Base-by-base conservation (phyloP, 2,797 vertebrate species). In the Ciconia nigra region DNA sequence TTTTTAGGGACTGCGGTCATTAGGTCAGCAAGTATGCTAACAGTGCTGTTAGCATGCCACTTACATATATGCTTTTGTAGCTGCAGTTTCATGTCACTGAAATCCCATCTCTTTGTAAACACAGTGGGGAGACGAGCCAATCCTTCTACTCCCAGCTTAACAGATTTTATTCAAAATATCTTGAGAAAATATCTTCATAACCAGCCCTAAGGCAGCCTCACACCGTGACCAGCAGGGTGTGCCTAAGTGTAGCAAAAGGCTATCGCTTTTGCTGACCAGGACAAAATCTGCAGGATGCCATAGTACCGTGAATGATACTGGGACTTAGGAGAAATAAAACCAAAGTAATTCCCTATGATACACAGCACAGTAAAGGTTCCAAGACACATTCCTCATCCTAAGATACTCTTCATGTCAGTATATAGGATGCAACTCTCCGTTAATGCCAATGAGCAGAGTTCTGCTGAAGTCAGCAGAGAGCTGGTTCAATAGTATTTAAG, bases 241-340 rank as follows among this genome's bases (percentile, higher is more conserved):
- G 87, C 89, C 76, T 94, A 49, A 61, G 57, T 10, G 29, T 71
- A 91, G 82, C 52, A 72, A 67, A 87, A 80, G 47, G 44, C 74
- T 33, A 15, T 7, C 3, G 0, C 46, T 62, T 55, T 37, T 7
- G 15, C 0, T 39, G 29, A 74, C 8, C 37, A 54, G 11, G 65
- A 83, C 39, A 77, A 63, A 63, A 72, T 6, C 76, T 62, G 49
- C 35, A 47, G 37, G 61, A 77, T 74, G 24, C 42, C 84, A 82
- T 42, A 25, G 62, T 10, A 69, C 31, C 2, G 1, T 22, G 33
- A 88, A 54, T 4, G 2, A 61, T 39, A 46, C 13, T 3, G 6
- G 51, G 35, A 69, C 41, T 46, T 13, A 1, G 2, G 7, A 83
- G 41, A 72, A 73, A 83, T 20, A 69, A 91, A 92, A 10, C 21